phyloP scores from a whole-genome alignment of 2,113 vertebrate species.

The Tragelaphus imberbis region DNA sequence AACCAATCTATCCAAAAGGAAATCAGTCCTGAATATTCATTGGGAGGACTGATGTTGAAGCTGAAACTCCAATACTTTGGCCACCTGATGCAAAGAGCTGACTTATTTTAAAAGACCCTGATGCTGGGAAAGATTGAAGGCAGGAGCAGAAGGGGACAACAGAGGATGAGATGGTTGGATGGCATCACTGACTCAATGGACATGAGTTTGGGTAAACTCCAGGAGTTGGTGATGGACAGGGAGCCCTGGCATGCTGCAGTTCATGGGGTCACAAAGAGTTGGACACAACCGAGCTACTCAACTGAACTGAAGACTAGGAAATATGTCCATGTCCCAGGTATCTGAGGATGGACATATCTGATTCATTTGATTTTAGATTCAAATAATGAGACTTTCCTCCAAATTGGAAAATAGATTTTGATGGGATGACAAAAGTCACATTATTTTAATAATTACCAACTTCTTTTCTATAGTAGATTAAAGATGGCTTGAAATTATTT shows the following conservation, averaged over 20 bases:
- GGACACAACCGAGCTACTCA: neutral
- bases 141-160: accelerated
- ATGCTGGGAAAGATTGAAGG: neutral
- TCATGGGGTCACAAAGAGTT: neutral
- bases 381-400: neutral
- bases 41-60: neutral
- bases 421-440: neutral
- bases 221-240: neutral
- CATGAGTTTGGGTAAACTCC: neutral
- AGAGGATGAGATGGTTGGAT: neutral
- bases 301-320: neutral
- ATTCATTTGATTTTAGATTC: neutral
- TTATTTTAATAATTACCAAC: neutral
- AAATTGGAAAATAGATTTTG: neutral
- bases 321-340: neutral
- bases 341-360: neutral
- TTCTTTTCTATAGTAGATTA: neutral
- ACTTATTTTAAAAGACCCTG: neutral
- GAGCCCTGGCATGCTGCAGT: accelerated
- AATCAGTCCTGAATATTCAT: neutral
- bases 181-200: neutral
- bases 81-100: neutral
- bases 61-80: neutral
- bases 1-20: neutral
- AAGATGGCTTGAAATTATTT: neutral